A percentile compares a stretch with the other conserved stretches of the same genome.
Conservation (phyloP, 2,888 invertebrate genomes). For the Physocephala rufipes region DNA sequence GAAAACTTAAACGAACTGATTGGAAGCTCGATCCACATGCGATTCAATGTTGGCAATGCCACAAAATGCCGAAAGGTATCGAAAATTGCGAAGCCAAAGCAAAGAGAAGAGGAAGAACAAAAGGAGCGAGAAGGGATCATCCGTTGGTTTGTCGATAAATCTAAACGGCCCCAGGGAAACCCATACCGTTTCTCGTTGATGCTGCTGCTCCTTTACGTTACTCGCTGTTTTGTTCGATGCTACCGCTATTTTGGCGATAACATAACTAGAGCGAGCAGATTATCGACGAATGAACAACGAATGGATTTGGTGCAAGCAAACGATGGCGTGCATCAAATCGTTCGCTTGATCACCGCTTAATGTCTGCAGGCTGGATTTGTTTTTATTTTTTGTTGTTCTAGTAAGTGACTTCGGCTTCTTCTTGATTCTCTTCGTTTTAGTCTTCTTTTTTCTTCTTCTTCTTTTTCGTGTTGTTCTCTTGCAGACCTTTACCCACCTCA, state of each 20-base stretch:
- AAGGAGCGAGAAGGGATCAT: background rate
- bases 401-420: constrained; percentile 2
- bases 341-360: too few relatives aligned
- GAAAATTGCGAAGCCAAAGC: background rate
- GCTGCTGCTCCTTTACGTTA: background rate
- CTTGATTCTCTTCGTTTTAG: constrained; percentile 14
- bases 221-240: constrained; percentile 11
- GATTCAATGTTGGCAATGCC: constrained; percentile 42
- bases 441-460: constrained; percentile 2
- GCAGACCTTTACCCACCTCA: too few relatives aligned
- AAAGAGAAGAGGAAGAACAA: background rate
- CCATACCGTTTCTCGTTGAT: constrained; percentile 21
- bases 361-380: too few relatives aligned
- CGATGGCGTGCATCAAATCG: too few relatives aligned
- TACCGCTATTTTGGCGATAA: constrained; percentile 25
- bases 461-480: background rate
- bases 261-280: constrained; percentile 27
- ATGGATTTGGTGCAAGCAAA: too few relatives aligned
- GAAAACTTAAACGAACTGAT: constrained; percentile 48
- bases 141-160: constrained; percentile 1
- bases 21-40: constrained; percentile 48
- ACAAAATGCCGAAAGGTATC: background rate
- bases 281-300: background rate
- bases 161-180: constrained; percentile 21
- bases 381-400: too few relatives aligned